phyloP scores from a whole-genome alignment of 2,888 invertebrate genomes.

The Piscicola geometra region DNA sequence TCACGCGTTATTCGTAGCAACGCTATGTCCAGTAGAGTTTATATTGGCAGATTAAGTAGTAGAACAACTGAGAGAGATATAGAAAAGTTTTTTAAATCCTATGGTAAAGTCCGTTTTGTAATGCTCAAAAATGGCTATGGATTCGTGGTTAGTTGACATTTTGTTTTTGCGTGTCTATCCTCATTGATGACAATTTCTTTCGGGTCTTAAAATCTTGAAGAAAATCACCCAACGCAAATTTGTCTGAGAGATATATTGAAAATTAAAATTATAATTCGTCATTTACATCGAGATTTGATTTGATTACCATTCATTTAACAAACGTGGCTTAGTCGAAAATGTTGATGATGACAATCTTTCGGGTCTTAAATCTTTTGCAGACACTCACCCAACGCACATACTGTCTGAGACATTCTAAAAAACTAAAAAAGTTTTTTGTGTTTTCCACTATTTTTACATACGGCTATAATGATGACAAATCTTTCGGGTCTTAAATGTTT shows the following conservation, averaged over 20 bases:
- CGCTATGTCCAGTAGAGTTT: conserved; percentile 58
- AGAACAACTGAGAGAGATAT: conserved; percentile 82
- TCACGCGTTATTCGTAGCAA: background rate
- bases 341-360: conserved; percentile 36
- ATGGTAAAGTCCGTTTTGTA: conserved; percentile 84
- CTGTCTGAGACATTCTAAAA: background rate
- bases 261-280: background rate
- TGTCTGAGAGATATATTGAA: background rate
- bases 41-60: conserved; percentile 73
- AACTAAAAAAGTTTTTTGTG: background rate
- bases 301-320: no score
- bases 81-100: conserved; percentile 92
- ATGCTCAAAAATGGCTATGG: conserved; percentile 95
- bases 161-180: background rate
- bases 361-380: conserved; percentile 22
- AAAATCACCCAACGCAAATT: background rate
- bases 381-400: background rate
- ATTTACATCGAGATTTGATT: no score
- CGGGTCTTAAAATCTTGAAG: conserved; percentile 15
- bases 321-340: no score
- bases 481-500: conserved; percentile 15
- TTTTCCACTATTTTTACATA: conserved; percentile 26
- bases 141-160: conserved; percentile 77
- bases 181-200: conserved; percentile 16
- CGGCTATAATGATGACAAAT: conserved; percentile 13